Evolutionary conservation across 2,888 invertebrate species (phyloP).

Genomic region (Alviniconcha strummeri): DNA sequence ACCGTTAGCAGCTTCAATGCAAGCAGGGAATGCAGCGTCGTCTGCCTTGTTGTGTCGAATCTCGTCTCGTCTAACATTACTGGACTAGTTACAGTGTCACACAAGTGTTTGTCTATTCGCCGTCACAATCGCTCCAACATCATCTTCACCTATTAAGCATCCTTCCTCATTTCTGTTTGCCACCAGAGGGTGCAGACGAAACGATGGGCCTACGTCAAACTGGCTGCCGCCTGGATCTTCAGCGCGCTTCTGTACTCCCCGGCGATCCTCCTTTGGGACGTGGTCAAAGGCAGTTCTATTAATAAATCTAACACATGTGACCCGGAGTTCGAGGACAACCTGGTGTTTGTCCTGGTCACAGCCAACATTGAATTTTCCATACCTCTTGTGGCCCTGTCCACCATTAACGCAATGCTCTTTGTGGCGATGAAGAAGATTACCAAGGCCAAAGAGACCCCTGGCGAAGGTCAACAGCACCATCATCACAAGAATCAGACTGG

Average conservation of each 20-base stretch:
- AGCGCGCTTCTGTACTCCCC: constrained; percentile 53
- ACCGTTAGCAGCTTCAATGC: too few relatives aligned
- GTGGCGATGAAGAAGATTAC: not conserved
- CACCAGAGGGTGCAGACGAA: constrained; percentile 38
- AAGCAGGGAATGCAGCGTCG: too few relatives aligned
- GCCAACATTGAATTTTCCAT: constrained; percentile 53
- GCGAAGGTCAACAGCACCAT: not conserved
- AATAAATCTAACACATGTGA: constrained; percentile 52
- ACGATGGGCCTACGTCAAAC: constrained; percentile 38
- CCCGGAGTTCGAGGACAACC: constrained; percentile 53
- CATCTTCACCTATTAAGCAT: too few relatives aligned
- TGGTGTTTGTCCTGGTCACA: constrained; percentile 47
- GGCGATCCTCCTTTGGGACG: constrained; percentile 55
- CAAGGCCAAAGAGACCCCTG: not conserved
- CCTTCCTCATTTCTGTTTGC: not conserved
- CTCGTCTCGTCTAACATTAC: too few relatives aligned
- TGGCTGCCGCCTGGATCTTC: constrained; percentile 50
- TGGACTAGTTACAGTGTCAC: too few relatives aligned
- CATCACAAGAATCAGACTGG: not conserved
- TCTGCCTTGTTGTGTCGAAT: too few relatives aligned
- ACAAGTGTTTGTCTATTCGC: too few relatives aligned
- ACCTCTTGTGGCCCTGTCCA: constrained; percentile 47
- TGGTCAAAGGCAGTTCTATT: constrained; percentile 47
- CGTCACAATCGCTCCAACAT: too few relatives aligned
- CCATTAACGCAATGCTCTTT: constrained; percentile 39